A percentile compares a stretch with the other conserved stretches of the same genome.
Evolutionary conservation across 1,140 invertebrate genomes (phyloP).

Genomic region (Triops longicaudatus): DNA sequence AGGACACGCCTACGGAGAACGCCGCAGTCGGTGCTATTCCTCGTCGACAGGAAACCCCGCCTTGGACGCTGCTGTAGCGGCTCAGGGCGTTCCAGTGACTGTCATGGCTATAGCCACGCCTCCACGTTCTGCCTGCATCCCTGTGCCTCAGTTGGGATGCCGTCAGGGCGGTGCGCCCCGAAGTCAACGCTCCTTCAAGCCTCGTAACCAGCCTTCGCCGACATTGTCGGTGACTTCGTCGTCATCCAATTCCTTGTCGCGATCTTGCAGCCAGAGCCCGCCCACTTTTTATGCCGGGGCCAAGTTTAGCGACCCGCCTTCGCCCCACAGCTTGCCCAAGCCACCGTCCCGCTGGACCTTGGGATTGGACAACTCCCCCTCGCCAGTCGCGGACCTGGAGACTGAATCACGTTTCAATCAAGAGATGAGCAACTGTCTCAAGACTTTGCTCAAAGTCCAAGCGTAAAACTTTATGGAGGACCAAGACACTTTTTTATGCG

Average conservation of each 20-base stretch:
- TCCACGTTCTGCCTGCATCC: conserved; percentile 19
- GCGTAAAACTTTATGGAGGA: conserved; percentile 35
- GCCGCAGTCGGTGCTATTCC: conserved; percentile 20
- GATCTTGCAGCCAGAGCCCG: conserved; percentile 16
- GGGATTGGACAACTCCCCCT: background rate
- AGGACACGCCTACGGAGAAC: conserved; percentile 15
- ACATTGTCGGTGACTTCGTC: conserved; percentile 16
- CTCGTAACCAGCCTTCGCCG: conserved; percentile 21
- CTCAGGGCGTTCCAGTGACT: background rate
- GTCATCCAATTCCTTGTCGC: conserved; percentile 18
- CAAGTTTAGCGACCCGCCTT: conserved; percentile 52
- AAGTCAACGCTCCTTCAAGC: background rate
- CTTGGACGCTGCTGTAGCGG: conserved; percentile 19
- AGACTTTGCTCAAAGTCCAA: conserved; percentile 49
- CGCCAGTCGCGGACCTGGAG: background rate
- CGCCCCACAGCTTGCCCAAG: conserved; percentile 49
- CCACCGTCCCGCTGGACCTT: conserved; percentile 50
- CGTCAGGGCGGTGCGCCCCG: background rate
- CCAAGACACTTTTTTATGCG: background rate
- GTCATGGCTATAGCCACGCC: background rate
- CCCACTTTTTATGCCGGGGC: conserved; percentile 48
- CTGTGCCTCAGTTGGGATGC: conserved; percentile 5
- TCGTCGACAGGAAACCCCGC: conserved; percentile 18
- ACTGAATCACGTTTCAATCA: conserved; percentile 26
- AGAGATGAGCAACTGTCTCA: conserved; percentile 45